Conservation (phyloP, 2,888 invertebrate species). For the Cabera pusaria region DNA sequence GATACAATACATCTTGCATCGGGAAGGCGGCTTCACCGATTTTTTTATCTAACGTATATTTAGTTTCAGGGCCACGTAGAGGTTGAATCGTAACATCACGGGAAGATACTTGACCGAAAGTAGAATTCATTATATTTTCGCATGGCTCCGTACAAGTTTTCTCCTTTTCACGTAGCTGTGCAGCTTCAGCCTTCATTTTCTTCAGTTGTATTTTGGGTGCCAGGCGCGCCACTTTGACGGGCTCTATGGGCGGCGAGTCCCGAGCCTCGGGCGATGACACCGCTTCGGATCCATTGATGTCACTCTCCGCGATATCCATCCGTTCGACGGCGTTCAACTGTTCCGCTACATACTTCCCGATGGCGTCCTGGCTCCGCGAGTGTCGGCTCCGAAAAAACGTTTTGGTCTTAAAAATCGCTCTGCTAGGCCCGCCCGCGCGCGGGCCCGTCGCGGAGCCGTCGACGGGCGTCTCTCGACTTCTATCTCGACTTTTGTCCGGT, state of each 20-base stretch:
- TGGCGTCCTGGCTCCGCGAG: constrained; percentile 79
- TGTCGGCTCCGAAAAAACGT: constrained; percentile 82
- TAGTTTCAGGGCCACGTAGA: constrained; percentile 13
- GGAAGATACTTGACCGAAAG: constrained; percentile 6
- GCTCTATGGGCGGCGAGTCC: constrained; percentile 73
- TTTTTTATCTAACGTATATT: constrained; percentile 25
- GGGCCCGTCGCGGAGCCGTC: constrained; percentile 48
- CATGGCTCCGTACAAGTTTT: constrained; percentile 37
- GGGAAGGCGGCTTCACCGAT: constrained; percentile 7
- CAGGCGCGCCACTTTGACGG: constrained; percentile 80
- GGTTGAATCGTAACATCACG: constrained; percentile 21
- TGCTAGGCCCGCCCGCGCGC: constrained; percentile 56
- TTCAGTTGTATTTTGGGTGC: constrained; percentile 80
- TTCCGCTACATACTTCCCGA: constrained; percentile 79
- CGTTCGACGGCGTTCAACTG: constrained; percentile 73
- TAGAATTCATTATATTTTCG: too few relatives aligned
- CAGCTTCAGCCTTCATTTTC: constrained; percentile 77
- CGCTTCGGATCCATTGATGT: constrained; percentile 67
- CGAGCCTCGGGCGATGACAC: constrained; percentile 65
- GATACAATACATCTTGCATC: constrained; percentile 53
- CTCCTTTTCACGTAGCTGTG: constrained; percentile 60
- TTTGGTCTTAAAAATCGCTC: constrained; percentile 81
- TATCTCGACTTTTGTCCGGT: constrained; percentile 66
- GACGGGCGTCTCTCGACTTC: constrained; percentile 38
- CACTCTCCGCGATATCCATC: constrained; percentile 67